phyloP scores from a whole-genome alignment of 2,888 invertebrate species.

The Papilio gigon region DNA sequence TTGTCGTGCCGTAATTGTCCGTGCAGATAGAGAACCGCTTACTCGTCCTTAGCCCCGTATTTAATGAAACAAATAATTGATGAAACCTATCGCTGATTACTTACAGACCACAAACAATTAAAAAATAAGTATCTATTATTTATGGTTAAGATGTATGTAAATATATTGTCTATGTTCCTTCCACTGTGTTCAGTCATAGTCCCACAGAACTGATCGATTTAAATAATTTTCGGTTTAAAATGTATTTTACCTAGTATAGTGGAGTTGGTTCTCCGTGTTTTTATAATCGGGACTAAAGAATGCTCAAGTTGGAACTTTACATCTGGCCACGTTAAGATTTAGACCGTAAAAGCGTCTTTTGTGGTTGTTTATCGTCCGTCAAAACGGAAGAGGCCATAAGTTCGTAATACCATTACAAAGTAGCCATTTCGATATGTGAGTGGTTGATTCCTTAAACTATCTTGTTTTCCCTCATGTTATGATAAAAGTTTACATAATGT shows the following conservation, averaged over 20 bases:
- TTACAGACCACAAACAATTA: neutral
- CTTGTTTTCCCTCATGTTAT: slow-evolving; percentile 20
- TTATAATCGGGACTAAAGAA: neutral
- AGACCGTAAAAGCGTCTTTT: slow-evolving; percentile 14
- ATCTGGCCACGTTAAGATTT: neutral
- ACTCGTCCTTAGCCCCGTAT: slow-evolving; percentile 16
- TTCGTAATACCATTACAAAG: slow-evolving; percentile 23
- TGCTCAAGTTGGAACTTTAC: slow-evolving; percentile 3
- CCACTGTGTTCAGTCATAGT: neutral
- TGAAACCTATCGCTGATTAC: neutral
- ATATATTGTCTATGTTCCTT: neutral
- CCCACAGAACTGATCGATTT: neutral
- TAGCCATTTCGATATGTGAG: slow-evolving; percentile 23
- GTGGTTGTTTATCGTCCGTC: slow-evolving; percentile 15
- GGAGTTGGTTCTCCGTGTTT: neutral
- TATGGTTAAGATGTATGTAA: neutral
- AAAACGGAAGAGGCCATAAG: slow-evolving; percentile 21
- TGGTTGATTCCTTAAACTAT: slow-evolving; percentile 18
- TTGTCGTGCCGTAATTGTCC: slow-evolving; percentile 28
- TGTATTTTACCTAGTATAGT: too few relatives aligned
- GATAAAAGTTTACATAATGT: slow-evolving; percentile 21
- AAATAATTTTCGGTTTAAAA: neutral
- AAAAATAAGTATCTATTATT: too few relatives aligned
- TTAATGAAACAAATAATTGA: slow-evolving; percentile 30
- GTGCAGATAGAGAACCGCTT: slow-evolving; percentile 18